Evolutionary conservation across 37 sponge, comb jelly and placozoan genomes (phyloP).

Genomic region (Amphimedon queenslandica): DNA sequence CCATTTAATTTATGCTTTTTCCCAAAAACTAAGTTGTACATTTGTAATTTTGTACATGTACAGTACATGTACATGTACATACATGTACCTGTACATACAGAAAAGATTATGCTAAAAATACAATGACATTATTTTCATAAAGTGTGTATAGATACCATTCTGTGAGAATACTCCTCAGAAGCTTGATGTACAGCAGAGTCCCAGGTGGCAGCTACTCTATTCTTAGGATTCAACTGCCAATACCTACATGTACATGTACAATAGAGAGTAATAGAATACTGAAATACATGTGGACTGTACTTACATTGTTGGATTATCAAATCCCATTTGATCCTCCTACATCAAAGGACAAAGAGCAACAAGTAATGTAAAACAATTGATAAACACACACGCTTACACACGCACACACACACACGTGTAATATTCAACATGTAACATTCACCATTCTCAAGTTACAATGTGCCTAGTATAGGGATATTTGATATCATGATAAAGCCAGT

Average conservation of each 20-base stretch:
- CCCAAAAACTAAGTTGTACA: no score
- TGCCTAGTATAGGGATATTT: no score
- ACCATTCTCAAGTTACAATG: no score
- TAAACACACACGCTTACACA: no score
- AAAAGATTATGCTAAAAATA: conserved; percentile 87
- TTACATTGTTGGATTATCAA: conserved; percentile 87
- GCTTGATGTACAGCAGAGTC: conserved; percentile 86
- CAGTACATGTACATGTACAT: conserved; percentile 36
- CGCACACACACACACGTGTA: no score
- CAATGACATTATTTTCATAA: background rate
- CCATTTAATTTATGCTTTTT: no score
- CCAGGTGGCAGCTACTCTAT: conserved; percentile 68
- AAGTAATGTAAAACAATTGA: background rate
- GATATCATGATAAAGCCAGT: no score
- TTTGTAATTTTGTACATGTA: background rate
- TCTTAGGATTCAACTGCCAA: conserved; percentile 77
- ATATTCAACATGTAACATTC: no score
- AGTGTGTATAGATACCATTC: conserved; percentile 70
- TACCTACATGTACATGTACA: no score
- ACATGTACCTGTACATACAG: conserved; percentile 98
- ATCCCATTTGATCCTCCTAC: conserved; percentile 95
- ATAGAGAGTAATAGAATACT: background rate
- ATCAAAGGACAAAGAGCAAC: background rate
- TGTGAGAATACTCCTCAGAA: conserved; percentile 84
- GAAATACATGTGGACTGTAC: conserved; percentile 7